These are phyloP conservation scores for Aphodius sticticus DNA, from an alignment of 2,888 invertebrate genomes.

Conservation along the genomic window DNA sequence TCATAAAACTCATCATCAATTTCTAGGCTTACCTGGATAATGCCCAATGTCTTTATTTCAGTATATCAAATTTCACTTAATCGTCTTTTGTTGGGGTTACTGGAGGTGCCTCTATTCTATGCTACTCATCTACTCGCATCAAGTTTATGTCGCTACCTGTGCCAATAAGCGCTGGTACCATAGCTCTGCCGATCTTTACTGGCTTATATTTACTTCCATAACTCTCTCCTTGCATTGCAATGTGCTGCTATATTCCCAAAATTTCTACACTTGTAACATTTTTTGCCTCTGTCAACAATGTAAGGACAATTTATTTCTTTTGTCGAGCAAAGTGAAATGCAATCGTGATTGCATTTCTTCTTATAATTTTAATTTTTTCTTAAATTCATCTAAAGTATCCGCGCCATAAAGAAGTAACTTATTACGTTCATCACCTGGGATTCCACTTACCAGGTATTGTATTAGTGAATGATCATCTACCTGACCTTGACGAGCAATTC, in stretches of 20 bases:
- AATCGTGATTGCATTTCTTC: slow-evolving; percentile 14
- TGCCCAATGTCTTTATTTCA: too few species aligned
- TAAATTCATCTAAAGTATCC: slow-evolving; percentile 17
- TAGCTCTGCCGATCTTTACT: slow-evolving; percentile 1
- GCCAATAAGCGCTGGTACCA: not conserved
- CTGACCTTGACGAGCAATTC: slow-evolving; percentile 12
- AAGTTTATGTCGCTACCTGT: slow-evolving; percentile 13
- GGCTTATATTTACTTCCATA: slow-evolving; percentile 11
- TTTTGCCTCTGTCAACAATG: not conserved
- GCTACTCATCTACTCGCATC: not conserved
- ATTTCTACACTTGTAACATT: slow-evolving; percentile 8
- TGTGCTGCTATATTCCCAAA: not conserved
- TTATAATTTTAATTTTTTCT: slow-evolving; percentile 14
- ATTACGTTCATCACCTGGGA: not conserved
- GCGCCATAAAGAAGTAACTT: not conserved
- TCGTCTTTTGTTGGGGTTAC: not conserved
- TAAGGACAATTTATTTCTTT: not conserved
- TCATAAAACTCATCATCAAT: not conserved
- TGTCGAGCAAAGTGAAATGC: too few species aligned
- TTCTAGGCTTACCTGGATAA: too few species aligned
- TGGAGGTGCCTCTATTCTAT: not conserved
- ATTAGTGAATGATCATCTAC: slow-evolving; percentile 7
- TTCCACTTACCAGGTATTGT: not conserved
- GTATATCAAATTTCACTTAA: too few species aligned
- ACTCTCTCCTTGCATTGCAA: slow-evolving; percentile 16